These are phyloP conservation scores for Chesias legatella DNA, from an alignment of 2,888 invertebrate genomes.

Conservation along the genomic window DNA sequence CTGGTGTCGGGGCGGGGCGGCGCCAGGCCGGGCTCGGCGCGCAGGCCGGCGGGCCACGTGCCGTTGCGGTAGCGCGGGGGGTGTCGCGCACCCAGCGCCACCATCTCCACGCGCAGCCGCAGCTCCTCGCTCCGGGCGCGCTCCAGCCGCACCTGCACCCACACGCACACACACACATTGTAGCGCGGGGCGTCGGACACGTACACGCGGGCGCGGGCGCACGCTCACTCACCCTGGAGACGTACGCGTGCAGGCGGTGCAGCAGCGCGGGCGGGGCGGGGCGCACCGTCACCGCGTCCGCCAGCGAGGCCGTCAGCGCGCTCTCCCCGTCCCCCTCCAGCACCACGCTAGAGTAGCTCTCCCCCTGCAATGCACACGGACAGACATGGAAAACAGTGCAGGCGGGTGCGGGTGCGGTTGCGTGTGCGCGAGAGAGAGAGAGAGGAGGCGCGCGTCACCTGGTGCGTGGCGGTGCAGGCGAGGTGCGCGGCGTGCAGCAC, in stretches of 20 bases:
- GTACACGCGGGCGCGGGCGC: not conserved
- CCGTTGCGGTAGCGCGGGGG: constrained; percentile 80
- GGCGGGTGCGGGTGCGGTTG: too few relatives aligned
- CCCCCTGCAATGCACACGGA: constrained; percentile 11
- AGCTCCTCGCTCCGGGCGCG: constrained; percentile 31
- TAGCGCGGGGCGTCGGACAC: too few relatives aligned
- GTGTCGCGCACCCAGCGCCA: constrained; percentile 40
- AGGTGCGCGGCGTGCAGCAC: constrained; percentile 85
- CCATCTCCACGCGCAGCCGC: constrained; percentile 36
- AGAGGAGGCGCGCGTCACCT: constrained; percentile 40
- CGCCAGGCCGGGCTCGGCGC: constrained; percentile 73
- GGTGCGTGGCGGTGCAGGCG: constrained; percentile 81
- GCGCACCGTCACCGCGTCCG: constrained; percentile 82
- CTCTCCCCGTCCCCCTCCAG: constrained; percentile 32
- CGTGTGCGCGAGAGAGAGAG: not conserved
- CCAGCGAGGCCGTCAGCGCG: constrained; percentile 49
- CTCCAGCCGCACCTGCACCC: constrained; percentile 70
- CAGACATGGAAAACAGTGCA: too few relatives aligned
- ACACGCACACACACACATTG: not conserved
- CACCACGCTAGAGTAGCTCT: constrained; percentile 5
- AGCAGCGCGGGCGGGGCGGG: constrained; percentile 82
- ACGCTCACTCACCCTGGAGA: constrained; percentile 77
- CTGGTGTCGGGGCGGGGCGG: constrained; percentile 76
- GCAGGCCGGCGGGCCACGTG: constrained; percentile 86
- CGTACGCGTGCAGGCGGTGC: constrained; percentile 86